Percentiles rank a stretch among this genome's conserved stretches.
Conservation (phyloP, 2,888 invertebrate species). For the Caenorhabditis angaria region DNA sequence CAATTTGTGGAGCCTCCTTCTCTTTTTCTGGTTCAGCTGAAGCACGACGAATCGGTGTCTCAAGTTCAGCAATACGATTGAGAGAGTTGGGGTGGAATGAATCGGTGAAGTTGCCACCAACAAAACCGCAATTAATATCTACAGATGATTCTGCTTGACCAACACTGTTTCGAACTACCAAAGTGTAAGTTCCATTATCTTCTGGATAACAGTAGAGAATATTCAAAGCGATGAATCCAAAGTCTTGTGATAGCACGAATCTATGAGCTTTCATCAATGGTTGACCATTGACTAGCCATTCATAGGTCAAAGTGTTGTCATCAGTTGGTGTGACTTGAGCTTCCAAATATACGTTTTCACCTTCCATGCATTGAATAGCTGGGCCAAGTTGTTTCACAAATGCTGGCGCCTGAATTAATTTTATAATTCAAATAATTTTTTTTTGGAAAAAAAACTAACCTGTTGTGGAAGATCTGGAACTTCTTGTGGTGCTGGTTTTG, state of each 20-base stretch:
- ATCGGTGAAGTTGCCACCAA: slow-evolving; percentile 79
- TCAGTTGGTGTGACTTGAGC: slow-evolving; percentile 74
- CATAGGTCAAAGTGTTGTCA: slow-evolving; percentile 77
- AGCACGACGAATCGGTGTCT: slow-evolving; percentile 79
- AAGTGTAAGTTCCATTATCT: slow-evolving; percentile 87
- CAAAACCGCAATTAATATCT: slow-evolving; percentile 72
- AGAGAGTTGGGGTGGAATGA: slow-evolving; percentile 90
- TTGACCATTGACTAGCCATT: slow-evolving; percentile 96
- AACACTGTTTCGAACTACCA: slow-evolving; percentile 82
- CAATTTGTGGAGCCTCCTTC: slow-evolving; percentile 85
- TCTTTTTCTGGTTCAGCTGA: slow-evolving; percentile 80
- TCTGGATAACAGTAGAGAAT: slow-evolving; percentile 94
- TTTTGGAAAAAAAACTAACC: slow-evolving; percentile 18
- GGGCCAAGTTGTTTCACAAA: slow-evolving; percentile 66
- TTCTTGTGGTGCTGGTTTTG: slow-evolving; percentile 60
- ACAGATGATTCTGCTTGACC: slow-evolving; percentile 94
- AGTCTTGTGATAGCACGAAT: slow-evolving; percentile 83
- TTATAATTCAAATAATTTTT: neutral
- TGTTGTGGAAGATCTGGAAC: slow-evolving; percentile 60
- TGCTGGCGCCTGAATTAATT: slow-evolving; percentile 55
- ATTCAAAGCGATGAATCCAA: slow-evolving; percentile 95
- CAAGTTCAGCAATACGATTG: slow-evolving; percentile 89
- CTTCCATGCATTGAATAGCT: slow-evolving; percentile 72
- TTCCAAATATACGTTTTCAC: slow-evolving; percentile 75
- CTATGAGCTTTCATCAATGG: slow-evolving; percentile 80